Evolutionary conservation across 1,140 invertebrate species (phyloP).

Genomic region (Ptiloglossa arizonensis): DNA sequence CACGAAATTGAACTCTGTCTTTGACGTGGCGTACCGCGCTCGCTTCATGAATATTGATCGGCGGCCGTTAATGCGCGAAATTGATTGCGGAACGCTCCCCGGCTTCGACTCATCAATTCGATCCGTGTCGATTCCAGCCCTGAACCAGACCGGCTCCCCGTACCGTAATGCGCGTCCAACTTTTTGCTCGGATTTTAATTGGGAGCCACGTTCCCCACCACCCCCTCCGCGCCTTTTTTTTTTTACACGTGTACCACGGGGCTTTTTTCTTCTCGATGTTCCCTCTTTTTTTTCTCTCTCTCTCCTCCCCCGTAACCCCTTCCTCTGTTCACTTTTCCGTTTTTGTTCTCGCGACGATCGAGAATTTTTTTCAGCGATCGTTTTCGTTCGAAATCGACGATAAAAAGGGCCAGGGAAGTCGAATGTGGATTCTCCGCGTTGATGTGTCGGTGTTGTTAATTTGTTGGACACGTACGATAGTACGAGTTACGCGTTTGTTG

Average conservation of each 20-base stretch:
- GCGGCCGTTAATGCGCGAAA: slow-evolving; percentile 68
- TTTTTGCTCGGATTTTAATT: slow-evolving; percentile 1
- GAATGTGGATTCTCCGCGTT: too few species aligned
- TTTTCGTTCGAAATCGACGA: too few species aligned
- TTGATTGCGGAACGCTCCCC: slow-evolving; percentile 70
- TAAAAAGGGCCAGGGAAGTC: too few species aligned
- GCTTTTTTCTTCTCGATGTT: neutral
- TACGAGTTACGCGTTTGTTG: too few species aligned
- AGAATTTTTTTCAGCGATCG: too few species aligned
- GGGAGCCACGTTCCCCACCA: neutral
- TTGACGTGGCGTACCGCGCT: slow-evolving; percentile 68
- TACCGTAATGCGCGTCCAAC: slow-evolving; percentile 5
- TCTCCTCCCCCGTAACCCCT: neutral
- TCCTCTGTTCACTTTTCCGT: neutral
- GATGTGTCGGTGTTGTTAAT: too few species aligned
- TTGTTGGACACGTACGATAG: too few species aligned
- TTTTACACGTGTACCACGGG: neutral
- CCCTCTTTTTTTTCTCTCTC: neutral
- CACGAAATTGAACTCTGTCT: slow-evolving; percentile 77
- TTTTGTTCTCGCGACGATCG: too few species aligned
- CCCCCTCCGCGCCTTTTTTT: too few species aligned
- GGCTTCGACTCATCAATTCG: slow-evolving; percentile 67
- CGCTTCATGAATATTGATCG: slow-evolving; percentile 78
- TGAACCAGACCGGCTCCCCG: slow-evolving; percentile 31
- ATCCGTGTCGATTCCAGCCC: slow-evolving; percentile 65